These are phyloP conservation scores for Nothobranchius kuhntae DNA, from an alignment of 2,113 vertebrate species.

Conservation along the genomic window DNA sequence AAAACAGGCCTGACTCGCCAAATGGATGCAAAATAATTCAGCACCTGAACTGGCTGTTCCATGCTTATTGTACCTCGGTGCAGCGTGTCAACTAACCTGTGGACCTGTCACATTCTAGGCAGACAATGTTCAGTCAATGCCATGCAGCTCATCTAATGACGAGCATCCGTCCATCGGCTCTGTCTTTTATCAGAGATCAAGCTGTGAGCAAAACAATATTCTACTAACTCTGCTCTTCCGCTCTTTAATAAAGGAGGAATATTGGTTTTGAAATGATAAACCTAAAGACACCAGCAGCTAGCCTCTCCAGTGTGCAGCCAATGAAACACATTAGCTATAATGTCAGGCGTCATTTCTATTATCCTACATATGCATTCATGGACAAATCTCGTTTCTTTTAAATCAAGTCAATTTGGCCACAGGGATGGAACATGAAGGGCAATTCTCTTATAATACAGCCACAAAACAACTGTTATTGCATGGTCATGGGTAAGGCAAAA, in stretches of 20 bases:
- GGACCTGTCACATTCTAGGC: constrained; percentile 37
- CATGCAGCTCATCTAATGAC: constrained; percentile 45
- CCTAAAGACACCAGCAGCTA: constrained; percentile 42
- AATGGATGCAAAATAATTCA: constrained; percentile 15
- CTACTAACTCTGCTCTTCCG: constrained; percentile 66
- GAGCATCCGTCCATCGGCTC: constrained; percentile 41
- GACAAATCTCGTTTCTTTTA: constrained; percentile 36
- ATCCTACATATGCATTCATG: constrained; percentile 23
- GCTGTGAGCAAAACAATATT: constrained; percentile 68
- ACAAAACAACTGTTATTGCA: constrained; percentile 41
- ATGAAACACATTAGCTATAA: constrained; percentile 34
- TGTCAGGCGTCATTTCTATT: constrained; percentile 35
- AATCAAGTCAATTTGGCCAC: constrained; percentile 61
- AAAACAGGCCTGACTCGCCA: constrained; percentile 8
- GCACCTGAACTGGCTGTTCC: neutral
- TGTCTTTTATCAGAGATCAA: constrained; percentile 24
- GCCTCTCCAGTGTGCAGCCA: neutral
- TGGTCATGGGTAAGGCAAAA: constrained; percentile 53
- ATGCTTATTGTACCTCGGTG: neutral
- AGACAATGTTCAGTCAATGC: neutral
- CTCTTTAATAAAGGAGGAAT: constrained; percentile 51
- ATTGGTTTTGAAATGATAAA: constrained; percentile 60
- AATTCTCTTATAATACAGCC: constrained; percentile 63
- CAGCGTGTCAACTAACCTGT: constrained; percentile 24
- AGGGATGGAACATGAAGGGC: constrained; percentile 28